Evolutionary conservation across 2,797 vertebrate genomes (phyloP), one percentile per base, ranked within the genome.

Genomic region (Cossypha dichroa): DNA sequence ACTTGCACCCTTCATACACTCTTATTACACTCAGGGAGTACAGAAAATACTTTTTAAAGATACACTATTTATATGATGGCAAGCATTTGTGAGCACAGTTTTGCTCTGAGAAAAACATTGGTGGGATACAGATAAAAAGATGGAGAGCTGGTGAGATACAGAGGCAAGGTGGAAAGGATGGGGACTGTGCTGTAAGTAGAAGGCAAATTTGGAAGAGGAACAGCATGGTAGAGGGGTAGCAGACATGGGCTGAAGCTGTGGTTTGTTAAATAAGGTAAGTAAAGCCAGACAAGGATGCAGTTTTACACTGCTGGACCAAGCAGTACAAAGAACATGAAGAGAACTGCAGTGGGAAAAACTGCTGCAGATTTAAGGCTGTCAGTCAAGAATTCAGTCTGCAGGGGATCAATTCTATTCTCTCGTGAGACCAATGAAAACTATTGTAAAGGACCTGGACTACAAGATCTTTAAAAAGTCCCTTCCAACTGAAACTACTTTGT

Each of bases 11-110:
- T 85, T 83, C 48, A 10, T 13, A 23, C 5, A 41, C 12, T 29
- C 54, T 0, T 0, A 5, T 60, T 41, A 60, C 10, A 28, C 10
- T 29, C 28, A 40, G 19, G 14, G 4, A 33, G 8, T 28, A 48
- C 4, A 77, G n/a, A 91, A 82, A 78, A 49, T 9, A 51, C 7
- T 41, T 66, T 60, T 34, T 4, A 43, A 78, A 85, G 45, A 64
- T 4, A 43, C 3, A 16, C 9, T 64, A 21, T 46, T 76, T 49
- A 31, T 36, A n/a, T 69, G 13, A 34, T 21, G 73, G 33, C 23
- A 79, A 76, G 28, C 18, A 80, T 33, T 64, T 76, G n/a, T 54
- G 22, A 83, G 19, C 40, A 78, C 14, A 60, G 1, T 51, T 84
- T 48, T 8, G 1, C 54, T 34, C 29, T 64, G 41, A 31, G 60